A percentile compares a stretch with the other conserved stretches of the same genome.
phyloP scores from a whole-genome alignment of 2,888 invertebrate species.

The Diarsia dahlii region DNA sequence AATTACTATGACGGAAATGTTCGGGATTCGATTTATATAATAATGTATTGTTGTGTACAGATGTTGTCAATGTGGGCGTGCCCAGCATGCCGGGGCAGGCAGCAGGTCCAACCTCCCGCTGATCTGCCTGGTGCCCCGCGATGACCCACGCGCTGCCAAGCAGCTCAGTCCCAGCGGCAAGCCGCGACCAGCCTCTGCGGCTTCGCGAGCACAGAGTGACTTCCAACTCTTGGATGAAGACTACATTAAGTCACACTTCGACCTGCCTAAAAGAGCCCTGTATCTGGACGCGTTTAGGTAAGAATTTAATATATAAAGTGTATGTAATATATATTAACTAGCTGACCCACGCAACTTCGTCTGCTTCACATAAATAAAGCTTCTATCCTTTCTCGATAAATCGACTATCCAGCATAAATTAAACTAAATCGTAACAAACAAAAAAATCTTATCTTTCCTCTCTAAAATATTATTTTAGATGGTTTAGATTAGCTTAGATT shows the following conservation, averaged over 20 bases:
- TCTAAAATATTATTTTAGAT: no score
- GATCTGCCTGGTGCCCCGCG: slow-evolving; percentile 85
- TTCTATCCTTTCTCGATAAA: no score
- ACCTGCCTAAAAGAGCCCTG: slow-evolving; percentile 80
- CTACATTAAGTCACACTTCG: slow-evolving; percentile 84
- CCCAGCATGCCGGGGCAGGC: slow-evolving; percentile 51
- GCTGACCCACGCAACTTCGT: no score
- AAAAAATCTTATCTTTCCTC: no score
- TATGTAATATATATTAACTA: background rate
- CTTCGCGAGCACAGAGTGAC: slow-evolving; percentile 63
- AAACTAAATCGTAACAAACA: no score
- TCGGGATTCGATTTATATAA: background rate
- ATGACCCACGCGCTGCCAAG: slow-evolving; percentile 57
- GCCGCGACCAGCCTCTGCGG: slow-evolving; percentile 60
- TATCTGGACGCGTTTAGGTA: slow-evolving; percentile 81
- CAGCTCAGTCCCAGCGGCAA: slow-evolving; percentile 42
- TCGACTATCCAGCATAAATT: no score
- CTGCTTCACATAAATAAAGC: no score
- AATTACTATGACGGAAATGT: background rate
- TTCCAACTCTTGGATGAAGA: slow-evolving; percentile 81
- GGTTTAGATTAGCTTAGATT: no score
- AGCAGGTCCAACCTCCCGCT: slow-evolving; percentile 77
- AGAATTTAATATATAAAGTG: background rate
- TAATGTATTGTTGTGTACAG: slow-evolving; percentile 61
- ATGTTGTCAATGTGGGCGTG: slow-evolving; percentile 77